phyloP scores from a whole-genome alignment of 2,113 vertebrate genomes.

The human region DNA sequence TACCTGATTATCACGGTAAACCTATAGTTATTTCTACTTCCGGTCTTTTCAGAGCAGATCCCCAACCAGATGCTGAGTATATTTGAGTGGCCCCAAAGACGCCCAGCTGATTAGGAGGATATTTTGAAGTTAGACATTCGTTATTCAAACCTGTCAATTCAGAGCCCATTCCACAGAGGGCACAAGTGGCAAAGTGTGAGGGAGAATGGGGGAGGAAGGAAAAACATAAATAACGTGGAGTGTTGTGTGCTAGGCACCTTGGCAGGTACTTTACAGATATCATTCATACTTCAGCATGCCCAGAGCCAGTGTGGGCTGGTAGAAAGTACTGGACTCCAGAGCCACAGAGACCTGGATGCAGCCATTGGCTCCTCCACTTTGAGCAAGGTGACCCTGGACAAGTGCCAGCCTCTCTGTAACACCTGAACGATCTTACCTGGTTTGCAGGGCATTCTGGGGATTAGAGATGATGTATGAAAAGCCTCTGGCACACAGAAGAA shows the following conservation, averaged over 20 bases:
- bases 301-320: neutral
- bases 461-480: neutral
- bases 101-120: neutral
- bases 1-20: neutral
- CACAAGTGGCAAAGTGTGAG: too few species aligned
- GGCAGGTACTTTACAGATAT: neutral
- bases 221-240: neutral
- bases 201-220: fast-evolving
- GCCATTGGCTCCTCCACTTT: neutral
- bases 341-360: neutral
- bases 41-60: neutral
- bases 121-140: neutral
- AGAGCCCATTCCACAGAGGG: neutral
- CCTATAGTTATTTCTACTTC: neutral
- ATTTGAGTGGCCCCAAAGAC: neutral
- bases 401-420: neutral
- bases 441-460: neutral
- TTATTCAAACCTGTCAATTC: neutral
- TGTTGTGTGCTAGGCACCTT: too few species aligned
- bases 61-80: neutral
- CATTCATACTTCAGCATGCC: neutral
- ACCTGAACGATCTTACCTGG: neutral
- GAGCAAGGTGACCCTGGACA: neutral
- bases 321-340: neutral
- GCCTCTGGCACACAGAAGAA: neutral